Percentiles rank a stretch among this genome's conserved stretches.
phyloP scores from a whole-genome alignment of 2,113 vertebrate genomes.

The Fukomys damarensis region DNA sequence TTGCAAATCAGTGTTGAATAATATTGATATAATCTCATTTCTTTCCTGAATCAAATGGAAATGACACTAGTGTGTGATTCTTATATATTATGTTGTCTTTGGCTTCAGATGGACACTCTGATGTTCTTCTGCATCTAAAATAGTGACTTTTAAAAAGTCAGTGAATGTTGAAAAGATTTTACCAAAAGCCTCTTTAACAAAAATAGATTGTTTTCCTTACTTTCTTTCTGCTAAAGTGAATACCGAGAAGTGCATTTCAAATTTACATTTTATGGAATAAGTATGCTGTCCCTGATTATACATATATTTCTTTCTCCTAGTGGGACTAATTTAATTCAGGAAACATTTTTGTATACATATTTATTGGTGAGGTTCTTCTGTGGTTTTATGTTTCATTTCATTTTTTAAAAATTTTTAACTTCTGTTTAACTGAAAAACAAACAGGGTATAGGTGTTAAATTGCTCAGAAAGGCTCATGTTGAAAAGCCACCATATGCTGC shows the following conservation, averaged over 20 bases:
- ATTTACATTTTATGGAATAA: slow-evolving; percentile 35
- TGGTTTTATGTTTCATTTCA: slow-evolving; percentile 33
- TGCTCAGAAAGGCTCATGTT: neutral
- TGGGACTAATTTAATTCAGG: slow-evolving; percentile 36
- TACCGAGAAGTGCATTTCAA: slow-evolving; percentile 17
- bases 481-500: neutral
- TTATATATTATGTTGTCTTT: neutral
- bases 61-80: neutral
- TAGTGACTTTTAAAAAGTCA: neutral
- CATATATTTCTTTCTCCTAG: neutral
- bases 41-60: slow-evolving; percentile 23
- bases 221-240: neutral
- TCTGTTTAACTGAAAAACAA: neutral
- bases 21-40: neutral
- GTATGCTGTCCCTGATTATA: neutral
- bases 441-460: neutral
- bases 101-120: neutral
- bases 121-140: neutral
- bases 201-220: slow-evolving; percentile 47
- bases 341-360: neutral
- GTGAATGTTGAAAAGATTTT: neutral
- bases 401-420: neutral
- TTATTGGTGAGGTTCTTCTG: neutral
- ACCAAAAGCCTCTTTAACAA: neutral
- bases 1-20: slow-evolving; percentile 32